Conservation (phyloP, 2,888 invertebrate species). For the Dendrolimus pini region DNA sequence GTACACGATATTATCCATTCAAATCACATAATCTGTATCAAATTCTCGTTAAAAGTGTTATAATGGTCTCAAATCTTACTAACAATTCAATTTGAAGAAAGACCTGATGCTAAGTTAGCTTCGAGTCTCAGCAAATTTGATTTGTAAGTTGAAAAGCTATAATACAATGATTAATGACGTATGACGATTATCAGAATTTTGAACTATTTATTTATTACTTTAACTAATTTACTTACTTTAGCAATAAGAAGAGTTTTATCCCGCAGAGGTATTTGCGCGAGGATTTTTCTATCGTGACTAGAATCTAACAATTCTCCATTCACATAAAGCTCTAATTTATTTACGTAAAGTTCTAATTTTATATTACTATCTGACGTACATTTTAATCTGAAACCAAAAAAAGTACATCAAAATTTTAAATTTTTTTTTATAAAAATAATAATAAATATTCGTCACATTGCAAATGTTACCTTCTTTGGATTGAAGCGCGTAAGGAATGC, state of each 20-base stretch:
- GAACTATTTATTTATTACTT: too few species aligned
- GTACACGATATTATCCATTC: neutral
- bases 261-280: slow-evolving; percentile 89
- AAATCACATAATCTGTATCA: neutral
- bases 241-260: slow-evolving; percentile 88
- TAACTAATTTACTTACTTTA: slow-evolving; percentile 38
- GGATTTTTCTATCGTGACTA: slow-evolving; percentile 89
- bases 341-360: slow-evolving; percentile 93
- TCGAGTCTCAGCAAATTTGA: too few species aligned
- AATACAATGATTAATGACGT: too few species aligned
- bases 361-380: slow-evolving; percentile 77
- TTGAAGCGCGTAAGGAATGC: slow-evolving; percentile 87
- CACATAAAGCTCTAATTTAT: slow-evolving; percentile 93
- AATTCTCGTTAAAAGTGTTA: neutral
- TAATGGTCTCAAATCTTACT: neutral
- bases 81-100: neutral
- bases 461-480: slow-evolving; percentile 77
- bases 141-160: too few species aligned
- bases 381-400: slow-evolving; percentile 55
- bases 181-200: too few species aligned
- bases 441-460: neutral
- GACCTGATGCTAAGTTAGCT: too few species aligned
- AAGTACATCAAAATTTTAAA: neutral
- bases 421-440: neutral
- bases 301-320: slow-evolving; percentile 93